Base-by-base conservation (phyloP, 2,113 vertebrate species). In the Orcinus orca region DNA sequence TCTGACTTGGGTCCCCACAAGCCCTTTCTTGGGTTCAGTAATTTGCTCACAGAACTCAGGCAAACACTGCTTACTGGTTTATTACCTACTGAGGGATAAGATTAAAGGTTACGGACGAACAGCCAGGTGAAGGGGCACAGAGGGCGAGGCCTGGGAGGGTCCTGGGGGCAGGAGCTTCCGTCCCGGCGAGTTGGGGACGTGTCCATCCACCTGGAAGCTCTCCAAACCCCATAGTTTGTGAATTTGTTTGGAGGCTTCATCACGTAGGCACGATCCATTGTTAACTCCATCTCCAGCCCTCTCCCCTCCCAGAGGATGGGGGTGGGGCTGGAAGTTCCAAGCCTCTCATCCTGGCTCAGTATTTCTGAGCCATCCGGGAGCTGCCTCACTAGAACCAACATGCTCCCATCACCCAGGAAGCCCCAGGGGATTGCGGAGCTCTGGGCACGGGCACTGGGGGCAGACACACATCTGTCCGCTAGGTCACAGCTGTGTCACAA, bases 211-310 rank as follows among this genome's bases (percentile, higher is more conserved):
- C 76, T 9, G 21, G 70, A 33, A 31, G 18, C 70, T 44, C 70
- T 68, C 70, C 2, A 26, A 44, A 18, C 20, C 8, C 21, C 0
- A 3, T 2, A 29, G 23, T 38, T 29, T 20, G 8, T 62, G 84
- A 25, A 55, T 8, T 20, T 33, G 23, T 4, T 15, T 14, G 50
- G 67, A 31, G 18, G 21, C 31, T 73, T 10, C 68, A 31, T 44
- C 53, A 15, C 0, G 2, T 33, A 13, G 85, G 18, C 26, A 9
- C 0, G 0, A 44, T 25, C 26, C 1, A 14, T 29, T 26, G 6
- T 13, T 38, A 44, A 31, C 6, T 23, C 85, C 21, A 12, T 15
- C 26, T 60, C 68, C 36, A 73, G 85, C 50, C 77, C n/a, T 33
- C 26, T 38, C 65, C 8, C 25, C 67, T 58, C 50, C 85, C 29